A percentile compares a stretch with the other conserved stretches of the same genome.
phyloP scores from a whole-genome alignment of 1,140 invertebrate genomes.

The Chrysopa pallens region DNA sequence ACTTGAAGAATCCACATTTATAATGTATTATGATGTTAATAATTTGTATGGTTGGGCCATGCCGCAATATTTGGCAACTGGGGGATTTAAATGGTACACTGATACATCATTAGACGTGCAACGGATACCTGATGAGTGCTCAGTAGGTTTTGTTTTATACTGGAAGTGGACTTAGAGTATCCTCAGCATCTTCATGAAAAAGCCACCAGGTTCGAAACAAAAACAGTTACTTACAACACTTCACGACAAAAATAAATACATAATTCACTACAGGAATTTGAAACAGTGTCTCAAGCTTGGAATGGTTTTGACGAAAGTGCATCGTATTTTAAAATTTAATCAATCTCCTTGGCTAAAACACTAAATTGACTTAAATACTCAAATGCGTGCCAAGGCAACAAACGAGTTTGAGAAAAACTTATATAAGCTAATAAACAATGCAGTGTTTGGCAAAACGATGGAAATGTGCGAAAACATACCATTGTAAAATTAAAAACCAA shows the following conservation, averaged over 20 bases:
- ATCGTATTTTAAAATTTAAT: constrained; percentile 29
- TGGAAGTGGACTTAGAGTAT: constrained; percentile 22
- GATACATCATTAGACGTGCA: no score
- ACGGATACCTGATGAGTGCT: constrained; percentile 16
- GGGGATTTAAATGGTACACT: constrained; percentile 13
- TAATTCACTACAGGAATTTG: constrained; percentile 28
- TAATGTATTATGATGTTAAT: constrained; percentile 13
- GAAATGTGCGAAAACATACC: constrained; percentile 24
- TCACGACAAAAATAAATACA: constrained; percentile 21
- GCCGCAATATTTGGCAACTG: constrained; percentile 17
- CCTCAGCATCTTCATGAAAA: constrained; percentile 22
- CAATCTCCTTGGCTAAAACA: constrained; percentile 26
- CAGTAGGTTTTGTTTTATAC: constrained; percentile 25
- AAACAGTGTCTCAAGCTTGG: constrained; percentile 26
- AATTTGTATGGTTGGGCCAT: constrained; percentile 25
- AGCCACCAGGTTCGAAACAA: constrained; percentile 6
- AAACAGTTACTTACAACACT: constrained; percentile 17
- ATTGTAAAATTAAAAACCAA: constrained; percentile 19
- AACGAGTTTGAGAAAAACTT: constrained; percentile 26
- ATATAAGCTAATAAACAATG: constrained; percentile 22
- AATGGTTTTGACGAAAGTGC: constrained; percentile 25
- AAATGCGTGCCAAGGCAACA: constrained; percentile 11
- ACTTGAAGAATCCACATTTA: constrained; percentile 7
- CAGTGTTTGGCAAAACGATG: constrained; percentile 28
- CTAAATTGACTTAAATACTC: constrained; percentile 25